phyloP scores from a whole-genome alignment of 92 coral and sea anemone genomes.

The Blastomussa wellsi region DNA sequence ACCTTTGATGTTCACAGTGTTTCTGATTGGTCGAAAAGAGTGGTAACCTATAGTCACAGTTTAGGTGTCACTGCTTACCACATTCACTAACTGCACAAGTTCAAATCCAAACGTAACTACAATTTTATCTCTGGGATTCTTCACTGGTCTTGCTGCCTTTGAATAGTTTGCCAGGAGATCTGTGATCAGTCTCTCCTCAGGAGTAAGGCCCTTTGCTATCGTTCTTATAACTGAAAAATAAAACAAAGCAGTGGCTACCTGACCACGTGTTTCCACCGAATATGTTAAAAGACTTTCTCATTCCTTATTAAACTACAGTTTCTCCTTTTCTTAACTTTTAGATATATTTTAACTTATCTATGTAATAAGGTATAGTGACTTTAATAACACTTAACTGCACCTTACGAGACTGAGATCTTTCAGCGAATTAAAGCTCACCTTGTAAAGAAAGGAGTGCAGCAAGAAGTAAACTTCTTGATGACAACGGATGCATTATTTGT shows the following conservation, averaged over 20 bases:
- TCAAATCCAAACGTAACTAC: slow-evolving; percentile 93
- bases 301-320: too few relatives aligned
- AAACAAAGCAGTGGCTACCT: background rate
- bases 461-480: slow-evolving; percentile 16
- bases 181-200: slow-evolving; percentile 75
- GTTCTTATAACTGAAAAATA: slow-evolving; percentile 12
- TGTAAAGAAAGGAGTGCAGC: slow-evolving; percentile 9
- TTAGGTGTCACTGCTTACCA: slow-evolving; percentile 59
- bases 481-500: background rate
- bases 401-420: background rate
- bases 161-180: slow-evolving; percentile 69
- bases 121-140: slow-evolving; percentile 54
- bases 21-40: background rate
- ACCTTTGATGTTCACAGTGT: too few relatives aligned
- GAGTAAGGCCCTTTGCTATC: slow-evolving; percentile 36
- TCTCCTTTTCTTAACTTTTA: too few relatives aligned
- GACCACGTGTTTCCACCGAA: too few relatives aligned
- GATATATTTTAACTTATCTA: too few relatives aligned
- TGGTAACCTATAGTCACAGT: background rate
- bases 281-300: too few relatives aligned
- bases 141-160: slow-evolving; percentile 86
- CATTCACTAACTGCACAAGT: slow-evolving; percentile 91
- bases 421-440: slow-evolving; percentile 10
- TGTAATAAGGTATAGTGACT: too few relatives aligned
- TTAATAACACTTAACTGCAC: too few relatives aligned